Conservation (phyloP, 2,797 vertebrate genomes). For the Amniataba percoides region DNA sequence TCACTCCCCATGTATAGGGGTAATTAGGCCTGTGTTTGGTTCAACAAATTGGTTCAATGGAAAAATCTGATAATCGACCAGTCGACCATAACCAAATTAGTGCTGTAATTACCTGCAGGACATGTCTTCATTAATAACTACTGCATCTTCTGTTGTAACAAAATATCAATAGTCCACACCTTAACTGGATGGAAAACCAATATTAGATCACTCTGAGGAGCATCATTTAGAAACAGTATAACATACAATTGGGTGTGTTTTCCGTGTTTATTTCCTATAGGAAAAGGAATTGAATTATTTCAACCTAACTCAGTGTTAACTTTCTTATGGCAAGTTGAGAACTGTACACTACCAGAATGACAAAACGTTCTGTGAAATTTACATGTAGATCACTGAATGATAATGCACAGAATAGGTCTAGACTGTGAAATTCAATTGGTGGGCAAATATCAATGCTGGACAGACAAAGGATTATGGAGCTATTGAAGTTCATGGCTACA, state of each 20-base stretch:
- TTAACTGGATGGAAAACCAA: slow-evolving; percentile 70
- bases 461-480: slow-evolving; percentile 57
- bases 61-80: slow-evolving; percentile 75
- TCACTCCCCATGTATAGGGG: slow-evolving; percentile 45
- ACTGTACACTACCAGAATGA: slow-evolving; percentile 11
- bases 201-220: slow-evolving; percentile 49
- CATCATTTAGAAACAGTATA: slow-evolving; percentile 26
- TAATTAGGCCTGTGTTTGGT: slow-evolving; percentile 71
- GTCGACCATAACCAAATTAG: slow-evolving; percentile 78
- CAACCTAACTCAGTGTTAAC: slow-evolving; percentile 30
- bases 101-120: slow-evolving; percentile 77
- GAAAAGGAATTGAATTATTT: neutral
- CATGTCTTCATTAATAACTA: slow-evolving; percentile 79
- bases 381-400: slow-evolving; percentile 38
- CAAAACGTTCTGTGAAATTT: slow-evolving; percentile 25
- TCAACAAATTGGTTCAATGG: slow-evolving; percentile 74
- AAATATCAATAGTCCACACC: slow-evolving; percentile 71
- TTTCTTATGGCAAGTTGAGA: slow-evolving; percentile 30
- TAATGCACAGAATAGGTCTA: slow-evolving; percentile 55
- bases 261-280: slow-evolving; percentile 23
- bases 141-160: slow-evolving; percentile 68
- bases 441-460: slow-evolving; percentile 58
- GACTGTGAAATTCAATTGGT: slow-evolving; percentile 60
- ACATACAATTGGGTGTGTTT: slow-evolving; percentile 33
- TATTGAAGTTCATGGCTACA: slow-evolving; percentile 54